Base-by-base conservation (phyloP, 2,113 vertebrate genomes). In the Rhinopithecus roxellana region DNA sequence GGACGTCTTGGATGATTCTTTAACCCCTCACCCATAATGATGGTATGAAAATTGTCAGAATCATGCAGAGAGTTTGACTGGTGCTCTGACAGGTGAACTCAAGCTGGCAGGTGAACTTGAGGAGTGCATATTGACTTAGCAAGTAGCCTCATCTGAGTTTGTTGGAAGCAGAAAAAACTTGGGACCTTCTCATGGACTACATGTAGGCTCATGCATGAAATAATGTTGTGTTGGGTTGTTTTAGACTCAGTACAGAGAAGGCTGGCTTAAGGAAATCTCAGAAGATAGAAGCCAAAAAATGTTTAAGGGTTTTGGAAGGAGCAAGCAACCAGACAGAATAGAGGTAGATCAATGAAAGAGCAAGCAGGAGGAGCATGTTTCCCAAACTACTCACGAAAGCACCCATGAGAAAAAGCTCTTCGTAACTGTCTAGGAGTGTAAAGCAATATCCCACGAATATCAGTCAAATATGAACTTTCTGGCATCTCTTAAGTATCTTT, bases 291-390 rank as follows among this genome's bases (percentile, higher is more conserved):
- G 67, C 40, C 25, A 94, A 91, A 64, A 92, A 67, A 64, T 48
- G 59, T 92, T 67, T 96, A 67, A 95, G 22, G 13, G 20, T 45
- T 80, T n/a, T 57, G 13, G 48, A 92, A 96, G 80, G 27, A 88
- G 18, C 78, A 83, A 87, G 38, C 55, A 87, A 45, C 16, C 50
- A 80, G 16, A 83, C 2, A 84, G 8, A 67, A 70, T 48, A 87
- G 5, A 90, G 22, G 43, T 0, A 67, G 18, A 85, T 52, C 8
- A 45, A 32, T 38, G 25, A 86, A 91, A 78, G 2, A 48, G 35
- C 16, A 90, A 94, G 16, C 43, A 10, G 61, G 13, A 95, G 45
- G 1, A 83, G 2, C 1, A 23, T 52, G 22, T 52, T 77, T 45
- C n/a, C 38, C 32, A 83, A 40, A 50, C 25, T 40, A 70, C 30